A percentile compares a stretch with the other conserved stretches of the same genome.
phyloP scores from a whole-genome alignment of 2,113 vertebrate genomes.

The Cynopterus brachyotis region DNA sequence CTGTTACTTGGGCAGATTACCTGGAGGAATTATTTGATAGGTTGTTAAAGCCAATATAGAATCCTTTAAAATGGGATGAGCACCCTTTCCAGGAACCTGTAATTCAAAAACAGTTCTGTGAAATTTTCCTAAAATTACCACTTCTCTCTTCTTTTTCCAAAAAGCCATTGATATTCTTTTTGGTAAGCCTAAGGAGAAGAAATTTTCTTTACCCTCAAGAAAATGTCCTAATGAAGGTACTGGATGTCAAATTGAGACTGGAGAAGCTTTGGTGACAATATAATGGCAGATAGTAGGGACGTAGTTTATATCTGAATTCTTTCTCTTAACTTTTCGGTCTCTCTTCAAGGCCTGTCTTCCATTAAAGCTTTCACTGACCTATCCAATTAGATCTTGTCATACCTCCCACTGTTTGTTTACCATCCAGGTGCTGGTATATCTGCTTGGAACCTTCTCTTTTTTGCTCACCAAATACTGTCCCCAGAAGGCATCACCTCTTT shows the following conservation, averaged over 20 bases:
- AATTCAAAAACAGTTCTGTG: constrained; percentile 21
- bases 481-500: not conserved
- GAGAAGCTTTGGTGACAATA: not conserved
- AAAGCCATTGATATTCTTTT: not conserved
- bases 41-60: constrained; percentile 36
- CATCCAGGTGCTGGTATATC: not conserved
- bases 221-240: not conserved
- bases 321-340: not conserved
- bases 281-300: not conserved
- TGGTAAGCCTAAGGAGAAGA: not conserved
- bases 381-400: not conserved
- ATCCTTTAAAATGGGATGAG: constrained; percentile 16
- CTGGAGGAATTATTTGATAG: constrained; percentile 22
- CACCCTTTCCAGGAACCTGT: constrained; percentile 37
- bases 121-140: constrained; percentile 26
- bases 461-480: not conserved
- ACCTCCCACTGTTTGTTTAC: not conserved
- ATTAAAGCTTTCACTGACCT: not conserved
- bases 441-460: not conserved
- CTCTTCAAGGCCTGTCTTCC: not conserved
- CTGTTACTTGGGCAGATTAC: not conserved
- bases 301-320: not conserved
- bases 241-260: not conserved
- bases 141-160: not conserved
- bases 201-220: not conserved